Conservation (phyloP, 2,888 invertebrate genomes). For the Hypomecis punctinalis region DNA sequence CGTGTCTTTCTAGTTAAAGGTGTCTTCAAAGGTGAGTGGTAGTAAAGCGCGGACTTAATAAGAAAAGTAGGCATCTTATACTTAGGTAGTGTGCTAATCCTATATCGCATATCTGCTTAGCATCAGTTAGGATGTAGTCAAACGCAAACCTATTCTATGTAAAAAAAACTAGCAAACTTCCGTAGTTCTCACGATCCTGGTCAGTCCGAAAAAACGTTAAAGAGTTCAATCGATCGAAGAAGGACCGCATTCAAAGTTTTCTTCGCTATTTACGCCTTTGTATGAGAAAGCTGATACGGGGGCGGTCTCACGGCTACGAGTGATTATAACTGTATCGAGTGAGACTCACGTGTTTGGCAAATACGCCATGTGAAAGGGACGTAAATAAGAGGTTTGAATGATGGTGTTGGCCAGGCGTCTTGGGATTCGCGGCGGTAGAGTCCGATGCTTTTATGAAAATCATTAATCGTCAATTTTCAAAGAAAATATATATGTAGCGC, state of each 20-base stretch:
- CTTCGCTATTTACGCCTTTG: slow-evolving; percentile 40
- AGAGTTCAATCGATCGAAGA: slow-evolving; percentile 49
- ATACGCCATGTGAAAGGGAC: slow-evolving; percentile 16
- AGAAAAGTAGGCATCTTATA: too few relatives aligned
- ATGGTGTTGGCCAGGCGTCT: background rate
- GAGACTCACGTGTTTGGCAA: slow-evolving; percentile 26
- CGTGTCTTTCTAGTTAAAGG: too few relatives aligned
- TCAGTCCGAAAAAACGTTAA: slow-evolving; percentile 44
- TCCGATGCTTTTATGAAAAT: background rate
- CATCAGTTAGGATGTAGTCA: too few relatives aligned
- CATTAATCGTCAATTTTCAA: too few relatives aligned
- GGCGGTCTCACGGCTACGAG: slow-evolving; percentile 61
- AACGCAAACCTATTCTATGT: too few relatives aligned
- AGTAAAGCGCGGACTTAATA: too few relatives aligned
- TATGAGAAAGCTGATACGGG: slow-evolving; percentile 60
- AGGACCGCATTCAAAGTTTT: slow-evolving; percentile 44
- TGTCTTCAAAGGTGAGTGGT: too few relatives aligned
- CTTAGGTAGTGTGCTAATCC: too few relatives aligned
- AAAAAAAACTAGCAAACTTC: slow-evolving; percentile 37
- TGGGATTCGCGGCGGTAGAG: background rate
- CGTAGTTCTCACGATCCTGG: slow-evolving; percentile 37
- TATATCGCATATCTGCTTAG: too few relatives aligned
- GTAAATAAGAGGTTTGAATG: background rate
- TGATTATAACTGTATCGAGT: slow-evolving; percentile 28
- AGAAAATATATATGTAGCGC: too few relatives aligned